Evolutionary conservation across 2,888 invertebrate species (phyloP), one percentile per base, ranked within the genome.

Genomic region (Atrina japonica): DNA sequence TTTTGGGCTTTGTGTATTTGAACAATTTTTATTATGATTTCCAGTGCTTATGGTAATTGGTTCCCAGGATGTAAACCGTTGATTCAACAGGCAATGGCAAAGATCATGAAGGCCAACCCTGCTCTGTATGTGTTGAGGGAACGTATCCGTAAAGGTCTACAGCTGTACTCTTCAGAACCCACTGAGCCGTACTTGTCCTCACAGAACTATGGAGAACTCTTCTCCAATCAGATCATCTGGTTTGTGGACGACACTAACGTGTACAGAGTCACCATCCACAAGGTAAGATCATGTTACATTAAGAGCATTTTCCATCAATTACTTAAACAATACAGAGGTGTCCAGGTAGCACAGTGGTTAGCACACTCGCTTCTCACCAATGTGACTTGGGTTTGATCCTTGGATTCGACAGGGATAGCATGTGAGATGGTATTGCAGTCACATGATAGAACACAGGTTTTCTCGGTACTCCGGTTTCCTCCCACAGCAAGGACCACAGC

Each of bases 221-320:
- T 99, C 93, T 98, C 97, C n/a, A 99, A 99, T 92, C 99, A 99
- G 92, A 99, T 99, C 87, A 99, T 99, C 92, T 99, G 99, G 99
- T 99, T 99, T 91, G 99, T 99, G 14, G 99, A 99, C 88, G 99
- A 99, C 90, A 99, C 99, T 0, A 99, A 99, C 90, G 99, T 99
- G 29, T 99, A 99, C 92, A 94, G 99, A 78, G 99, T 99, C 27
- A 99, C 99, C 0, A 99, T 99, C 86, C 99, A 99, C 93, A 99
- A 99, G 89, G 91, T 91, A 70, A 63, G 81, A 45, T 52, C n/a
- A 40, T n/a, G n/a, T n/a, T n/a, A n/a, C n/a, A n/a, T n/a, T n/a
- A n/a, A n/a, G n/a, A n/a, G n/a, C n/a, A n/a, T n/a, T n/a, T n/a
- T n/a, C n/a, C n/a, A n/a, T n/a, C n/a, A n/a, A n/a, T n/a, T n/a